Evolutionary conservation across 2,797 vertebrate species (phyloP).

Genomic region (Sebastes aleutianus): DNA sequence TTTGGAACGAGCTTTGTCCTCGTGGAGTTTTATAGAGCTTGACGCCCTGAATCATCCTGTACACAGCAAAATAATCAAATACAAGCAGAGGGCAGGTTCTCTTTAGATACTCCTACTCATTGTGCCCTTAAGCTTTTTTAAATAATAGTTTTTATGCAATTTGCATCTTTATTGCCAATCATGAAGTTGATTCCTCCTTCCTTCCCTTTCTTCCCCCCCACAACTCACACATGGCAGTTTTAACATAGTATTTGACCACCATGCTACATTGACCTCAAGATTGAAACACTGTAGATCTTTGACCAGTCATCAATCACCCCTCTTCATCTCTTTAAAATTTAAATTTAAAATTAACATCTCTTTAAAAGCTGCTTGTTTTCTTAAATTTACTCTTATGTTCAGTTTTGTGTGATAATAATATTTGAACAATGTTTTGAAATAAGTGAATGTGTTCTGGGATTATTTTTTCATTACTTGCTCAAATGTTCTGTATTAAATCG

Average conservation of each 20-base stretch:
- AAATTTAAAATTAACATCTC: too few species aligned
- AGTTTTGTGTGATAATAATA: neutral
- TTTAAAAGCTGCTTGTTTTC: neutral
- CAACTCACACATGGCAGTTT: neutral
- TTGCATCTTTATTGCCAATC: neutral
- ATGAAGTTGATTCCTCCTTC: neutral
- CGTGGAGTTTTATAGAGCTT: too few species aligned
- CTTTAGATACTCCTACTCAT: neutral
- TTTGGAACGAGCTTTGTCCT: too few species aligned
- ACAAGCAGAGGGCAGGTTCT: too few species aligned
- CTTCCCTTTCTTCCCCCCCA: neutral
- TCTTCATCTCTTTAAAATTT: neutral
- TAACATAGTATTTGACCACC: neutral
- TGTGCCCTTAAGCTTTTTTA: neutral
- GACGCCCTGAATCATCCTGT: too few species aligned
- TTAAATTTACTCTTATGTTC: neutral
- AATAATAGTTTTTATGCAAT: too few species aligned
- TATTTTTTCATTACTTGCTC: neutral
- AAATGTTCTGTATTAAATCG: neutral
- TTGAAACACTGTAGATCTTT: neutral
- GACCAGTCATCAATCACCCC: neutral
- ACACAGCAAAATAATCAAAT: too few species aligned
- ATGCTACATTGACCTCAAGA: neutral
- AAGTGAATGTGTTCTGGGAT: neutral
- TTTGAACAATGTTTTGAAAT: neutral